phyloP scores from a whole-genome alignment of 2,888 invertebrate species.

The Drosophila antonietae region DNA sequence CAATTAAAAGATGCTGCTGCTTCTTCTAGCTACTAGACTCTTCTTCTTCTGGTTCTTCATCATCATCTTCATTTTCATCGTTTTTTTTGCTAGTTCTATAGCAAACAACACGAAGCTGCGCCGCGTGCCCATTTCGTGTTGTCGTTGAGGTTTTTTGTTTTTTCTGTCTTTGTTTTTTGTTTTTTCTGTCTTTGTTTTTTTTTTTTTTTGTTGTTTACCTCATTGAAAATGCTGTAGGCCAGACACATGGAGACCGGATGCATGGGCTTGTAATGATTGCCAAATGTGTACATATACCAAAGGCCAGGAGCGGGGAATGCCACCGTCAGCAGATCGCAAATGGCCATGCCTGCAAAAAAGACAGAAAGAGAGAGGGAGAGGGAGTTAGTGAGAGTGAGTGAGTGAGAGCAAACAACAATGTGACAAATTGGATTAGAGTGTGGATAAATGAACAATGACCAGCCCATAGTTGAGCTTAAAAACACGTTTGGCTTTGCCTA shows the following conservation, averaged over 20 bases:
- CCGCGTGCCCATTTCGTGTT: constrained; percentile 4
- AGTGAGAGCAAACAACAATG: constrained; percentile 23
- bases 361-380: constrained; percentile 15
- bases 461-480: constrained; percentile 33
- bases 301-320: constrained; percentile 96
- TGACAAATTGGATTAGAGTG: constrained; percentile 50
- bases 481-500: constrained; percentile 31
- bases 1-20: constrained; percentile 41
- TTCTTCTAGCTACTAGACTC: neutral
- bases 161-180: neutral
- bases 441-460: constrained; percentile 34
- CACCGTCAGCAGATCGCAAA: constrained; percentile 97
- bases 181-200: neutral
- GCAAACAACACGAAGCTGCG: constrained; percentile 8
- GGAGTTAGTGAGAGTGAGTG: neutral
- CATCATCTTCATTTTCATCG: constrained; percentile 2
- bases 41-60: neutral
- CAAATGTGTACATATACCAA: constrained; percentile 96
- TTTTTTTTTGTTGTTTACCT: constrained; percentile 85
- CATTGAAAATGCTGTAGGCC: constrained; percentile 92
- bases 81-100: neutral
- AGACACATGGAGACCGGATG: constrained; percentile 91
- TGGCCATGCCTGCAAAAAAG: constrained; percentile 90
- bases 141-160: constrained; percentile 9
- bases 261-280: constrained; percentile 93